Percentiles rank a stretch among this genome's conserved stretches.
Evolutionary conservation across 2,888 invertebrate genomes (phyloP).

Genomic region (Deilephila porcellus): DNA sequence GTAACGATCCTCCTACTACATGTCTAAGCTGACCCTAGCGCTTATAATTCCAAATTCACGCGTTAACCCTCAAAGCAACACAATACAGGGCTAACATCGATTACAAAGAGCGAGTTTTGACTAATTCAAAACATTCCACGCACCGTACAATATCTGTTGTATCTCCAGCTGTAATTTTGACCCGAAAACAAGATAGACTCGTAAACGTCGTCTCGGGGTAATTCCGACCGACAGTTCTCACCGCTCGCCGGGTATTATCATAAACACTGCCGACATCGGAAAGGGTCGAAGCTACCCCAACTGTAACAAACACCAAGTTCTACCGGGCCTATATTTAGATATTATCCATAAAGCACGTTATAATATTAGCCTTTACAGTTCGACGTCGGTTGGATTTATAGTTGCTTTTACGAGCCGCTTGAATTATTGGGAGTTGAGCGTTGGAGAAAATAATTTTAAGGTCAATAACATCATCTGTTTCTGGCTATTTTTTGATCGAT

Average conservation of each 20-base stretch:
- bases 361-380: conserved; percentile 10
- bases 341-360: conserved; percentile 10
- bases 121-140: conserved; percentile 22
- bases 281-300: conserved; percentile 50
- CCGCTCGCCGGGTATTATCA: conserved; percentile 56
- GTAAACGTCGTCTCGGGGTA: conserved; percentile 52
- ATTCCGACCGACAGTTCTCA: conserved; percentile 56
- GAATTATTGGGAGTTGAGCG: background rate
- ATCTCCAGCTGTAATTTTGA: conserved; percentile 33
- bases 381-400: background rate
- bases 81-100: background rate
- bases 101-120: background rate
- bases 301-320: conserved; percentile 31
- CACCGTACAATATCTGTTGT: conserved; percentile 27
- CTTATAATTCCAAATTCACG: background rate
- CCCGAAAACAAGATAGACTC: conserved; percentile 51
- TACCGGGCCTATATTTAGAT: conserved; percentile 20
- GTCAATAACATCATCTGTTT: background rate
- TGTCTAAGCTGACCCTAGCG: too few species aligned
- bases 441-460: background rate
- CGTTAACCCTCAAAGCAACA: background rate
- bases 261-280: conserved; percentile 56
- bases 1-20: too few species aligned
- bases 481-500: too few species aligned
- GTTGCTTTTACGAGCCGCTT: background rate